These are phyloP conservation scores for Phylloscopus whistleri DNA, from an alignment of 2,113 vertebrate genomes.

Conservation along the genomic window DNA sequence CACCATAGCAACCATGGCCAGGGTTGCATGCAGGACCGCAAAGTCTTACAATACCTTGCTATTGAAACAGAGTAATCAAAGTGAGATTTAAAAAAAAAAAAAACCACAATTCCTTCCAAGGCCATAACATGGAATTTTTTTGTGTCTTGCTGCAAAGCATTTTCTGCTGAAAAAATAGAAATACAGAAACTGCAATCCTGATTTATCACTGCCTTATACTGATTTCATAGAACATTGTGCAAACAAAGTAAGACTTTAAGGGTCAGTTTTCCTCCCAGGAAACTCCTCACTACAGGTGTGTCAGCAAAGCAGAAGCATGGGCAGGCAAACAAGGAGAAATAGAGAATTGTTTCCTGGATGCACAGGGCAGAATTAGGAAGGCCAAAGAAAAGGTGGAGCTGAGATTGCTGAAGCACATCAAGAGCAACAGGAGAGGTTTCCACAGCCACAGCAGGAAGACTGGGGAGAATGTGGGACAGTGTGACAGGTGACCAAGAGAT, in stretches of 20 bases:
- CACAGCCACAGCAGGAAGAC: not conserved
- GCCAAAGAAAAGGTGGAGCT: not conserved
- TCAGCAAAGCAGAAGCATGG: not conserved
- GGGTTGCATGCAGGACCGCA: not conserved
- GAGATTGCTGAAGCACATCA: not conserved
- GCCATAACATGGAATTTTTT: not conserved
- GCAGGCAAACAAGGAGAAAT: not conserved
- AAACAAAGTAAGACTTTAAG: not conserved
- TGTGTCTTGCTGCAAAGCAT: not conserved
- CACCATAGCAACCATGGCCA: not conserved
- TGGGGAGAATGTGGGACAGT: accelerated
- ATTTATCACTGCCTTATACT: too few species aligned
- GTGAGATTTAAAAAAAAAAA: not conserved
- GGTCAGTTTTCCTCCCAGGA: not conserved
- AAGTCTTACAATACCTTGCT: not conserved
- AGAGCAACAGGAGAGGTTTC: not conserved
- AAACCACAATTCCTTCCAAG: not conserved
- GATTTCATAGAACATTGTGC: not conserved
- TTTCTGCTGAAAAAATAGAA: not conserved
- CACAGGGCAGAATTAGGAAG: not conserved
- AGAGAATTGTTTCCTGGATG: not conserved
- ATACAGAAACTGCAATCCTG: not conserved
- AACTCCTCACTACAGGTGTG: not conserved
- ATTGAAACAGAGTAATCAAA: not conserved
- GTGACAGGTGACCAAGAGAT: not conserved